These are phyloP conservation scores for Orthonevra nobilis DNA, from an alignment of 2,888 invertebrate species.

Conservation along the genomic window DNA sequence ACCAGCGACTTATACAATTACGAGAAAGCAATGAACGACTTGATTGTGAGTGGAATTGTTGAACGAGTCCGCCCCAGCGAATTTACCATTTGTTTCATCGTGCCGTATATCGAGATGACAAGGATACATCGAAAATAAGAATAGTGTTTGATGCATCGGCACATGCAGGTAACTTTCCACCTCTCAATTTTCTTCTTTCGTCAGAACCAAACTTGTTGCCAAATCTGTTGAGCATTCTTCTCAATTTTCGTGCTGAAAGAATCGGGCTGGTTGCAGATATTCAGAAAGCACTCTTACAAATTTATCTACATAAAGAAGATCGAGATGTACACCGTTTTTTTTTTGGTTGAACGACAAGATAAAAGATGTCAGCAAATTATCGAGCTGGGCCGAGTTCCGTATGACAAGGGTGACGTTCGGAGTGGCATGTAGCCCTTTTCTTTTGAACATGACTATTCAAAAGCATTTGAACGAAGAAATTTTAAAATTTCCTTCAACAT, in stretches of 20 bases:
- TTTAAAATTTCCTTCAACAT: too few species aligned
- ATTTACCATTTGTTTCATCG: neutral
- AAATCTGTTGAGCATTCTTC: constrained; percentile 7
- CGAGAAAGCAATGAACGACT: neutral
- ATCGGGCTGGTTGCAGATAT: constrained; percentile 5
- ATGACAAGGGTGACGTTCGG: neutral
- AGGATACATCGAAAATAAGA: constrained; percentile 4
- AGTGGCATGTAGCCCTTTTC: neutral
- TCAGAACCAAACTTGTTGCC: constrained; percentile 26
- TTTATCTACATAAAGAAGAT: neutral
- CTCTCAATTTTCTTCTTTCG: constrained; percentile 26
- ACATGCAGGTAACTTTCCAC: neutral
- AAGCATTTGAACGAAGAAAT: too few species aligned
- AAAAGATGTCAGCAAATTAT: too few species aligned
- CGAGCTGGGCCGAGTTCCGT: too few species aligned
- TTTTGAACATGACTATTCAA: neutral
- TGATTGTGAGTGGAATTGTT: neutral
- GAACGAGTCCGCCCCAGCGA: neutral
- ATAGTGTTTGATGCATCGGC: constrained; percentile 21
- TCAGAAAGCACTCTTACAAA: constrained; percentile 12
- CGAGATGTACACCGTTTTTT: neutral
- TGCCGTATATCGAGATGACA: constrained; percentile 17
- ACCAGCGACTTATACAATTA: neutral
- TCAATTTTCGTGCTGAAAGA: constrained; percentile 9
- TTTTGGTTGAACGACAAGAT: too few species aligned